A percentile compares a stretch with the other conserved stretches of the same genome.
Evolutionary conservation across 1,140 invertebrate genomes (phyloP).

Genomic region (Drosophila takahashii): DNA sequence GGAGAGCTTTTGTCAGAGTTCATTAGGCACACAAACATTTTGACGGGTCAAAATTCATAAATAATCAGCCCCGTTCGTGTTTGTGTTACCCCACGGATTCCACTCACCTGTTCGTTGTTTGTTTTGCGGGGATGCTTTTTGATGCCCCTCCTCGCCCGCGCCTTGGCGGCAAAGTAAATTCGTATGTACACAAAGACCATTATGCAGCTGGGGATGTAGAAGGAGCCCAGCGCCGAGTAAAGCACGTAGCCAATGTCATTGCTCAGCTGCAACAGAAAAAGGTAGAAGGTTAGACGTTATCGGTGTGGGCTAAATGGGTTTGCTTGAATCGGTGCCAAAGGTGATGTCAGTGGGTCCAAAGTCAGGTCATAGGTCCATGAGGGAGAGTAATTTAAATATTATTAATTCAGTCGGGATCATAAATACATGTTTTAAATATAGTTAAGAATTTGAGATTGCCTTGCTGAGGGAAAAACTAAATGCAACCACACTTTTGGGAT

Average conservation of each 20-base stretch:
- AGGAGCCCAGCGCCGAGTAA: constrained; percentile 98
- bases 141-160: constrained; percentile 93
- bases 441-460: no score
- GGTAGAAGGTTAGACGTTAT: constrained; percentile 29
- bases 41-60: constrained; percentile 26
- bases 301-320: constrained; percentile 10
- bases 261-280: constrained; percentile 89
- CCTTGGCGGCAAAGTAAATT: constrained; percentile 98
- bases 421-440: no score
- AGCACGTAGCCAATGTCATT: constrained; percentile 98
- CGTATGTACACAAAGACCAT: constrained; percentile 99
- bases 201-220: constrained; percentile 99
- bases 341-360: not conserved
- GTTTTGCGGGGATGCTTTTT: constrained; percentile 90
- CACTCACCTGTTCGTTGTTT: constrained; percentile 86
- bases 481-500: no score
- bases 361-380: not conserved
- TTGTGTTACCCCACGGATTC: no score
- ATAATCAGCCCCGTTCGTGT: constrained; percentile 2
- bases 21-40: constrained; percentile 36
- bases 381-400: no score
- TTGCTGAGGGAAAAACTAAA: no score
- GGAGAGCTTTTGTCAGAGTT: constrained; percentile 40
- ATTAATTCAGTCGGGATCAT: no score
- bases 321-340: constrained; percentile 1